Percentiles rank a stretch among this genome's conserved stretches.
phyloP scores from a whole-genome alignment of 2,797 vertebrate species.

The Ctenopoma multispine region DNA sequence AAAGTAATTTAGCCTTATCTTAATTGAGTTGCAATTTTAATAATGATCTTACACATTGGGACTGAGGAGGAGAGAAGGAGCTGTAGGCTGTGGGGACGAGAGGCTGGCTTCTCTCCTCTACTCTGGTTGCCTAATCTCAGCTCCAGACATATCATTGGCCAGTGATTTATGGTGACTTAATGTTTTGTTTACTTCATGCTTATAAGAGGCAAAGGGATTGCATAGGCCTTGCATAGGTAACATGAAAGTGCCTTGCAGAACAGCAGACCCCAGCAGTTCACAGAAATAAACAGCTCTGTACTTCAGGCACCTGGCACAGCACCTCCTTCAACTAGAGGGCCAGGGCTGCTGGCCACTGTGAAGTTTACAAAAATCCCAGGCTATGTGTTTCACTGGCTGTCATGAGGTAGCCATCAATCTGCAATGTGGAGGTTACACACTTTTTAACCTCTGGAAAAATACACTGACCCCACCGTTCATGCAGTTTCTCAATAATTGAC shows the following conservation, averaged over 20 bases:
- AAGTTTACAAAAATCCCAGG: slow-evolving; percentile 58
- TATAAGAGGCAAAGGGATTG: slow-evolving; percentile 77
- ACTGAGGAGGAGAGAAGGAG: slow-evolving; percentile 74
- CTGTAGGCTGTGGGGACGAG: slow-evolving; percentile 62
- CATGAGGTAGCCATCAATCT: slow-evolving; percentile 61
- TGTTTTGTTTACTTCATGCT: slow-evolving; percentile 84
- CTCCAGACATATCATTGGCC: slow-evolving; percentile 74
- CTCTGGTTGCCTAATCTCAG: slow-evolving; percentile 68
- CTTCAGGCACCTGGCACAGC: slow-evolving; percentile 72
- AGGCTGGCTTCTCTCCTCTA: slow-evolving; percentile 47
- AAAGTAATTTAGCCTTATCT: slow-evolving; percentile 89
- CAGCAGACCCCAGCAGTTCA: slow-evolving; percentile 62
- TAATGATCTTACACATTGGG: slow-evolving; percentile 88
- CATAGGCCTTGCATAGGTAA: slow-evolving; percentile 71
- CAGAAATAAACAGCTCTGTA: slow-evolving; percentile 73
- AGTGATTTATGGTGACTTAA: slow-evolving; percentile 85
- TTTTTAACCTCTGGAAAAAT: slow-evolving; percentile 63
- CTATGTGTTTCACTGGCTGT: slow-evolving; percentile 54
- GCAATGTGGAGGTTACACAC: slow-evolving; percentile 50
- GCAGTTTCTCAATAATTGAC: slow-evolving; percentile 68
- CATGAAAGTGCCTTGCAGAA: slow-evolving; percentile 77
- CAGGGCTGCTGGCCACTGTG: slow-evolving; percentile 36
- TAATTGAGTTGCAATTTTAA: slow-evolving; percentile 88
- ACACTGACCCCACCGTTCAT: slow-evolving; percentile 55
- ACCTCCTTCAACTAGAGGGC: slow-evolving; percentile 42